Evolutionary conservation across 23 tunicate species (phyloP).

Genomic region (Ascidia mentula): DNA sequence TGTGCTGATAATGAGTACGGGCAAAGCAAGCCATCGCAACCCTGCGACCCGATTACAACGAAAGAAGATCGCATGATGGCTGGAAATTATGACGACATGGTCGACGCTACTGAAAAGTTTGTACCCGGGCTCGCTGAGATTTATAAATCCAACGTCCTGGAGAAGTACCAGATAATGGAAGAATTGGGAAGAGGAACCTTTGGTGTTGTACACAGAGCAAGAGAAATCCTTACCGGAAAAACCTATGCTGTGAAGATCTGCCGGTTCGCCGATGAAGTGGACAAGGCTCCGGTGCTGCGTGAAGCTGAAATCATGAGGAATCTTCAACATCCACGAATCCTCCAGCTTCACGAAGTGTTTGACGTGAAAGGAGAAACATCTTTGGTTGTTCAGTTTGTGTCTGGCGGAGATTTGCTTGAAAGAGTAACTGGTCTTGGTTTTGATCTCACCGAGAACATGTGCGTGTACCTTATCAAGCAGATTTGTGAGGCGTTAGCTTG

Average conservation of each 20-base stretch:
- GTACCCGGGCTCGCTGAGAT: conserved; percentile 55
- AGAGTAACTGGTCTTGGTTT: conserved; percentile 54
- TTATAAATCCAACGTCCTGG: conserved; percentile 40
- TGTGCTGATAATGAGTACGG: conserved; percentile 88
- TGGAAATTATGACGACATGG: conserved; percentile 88
- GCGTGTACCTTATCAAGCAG: conserved; percentile 74
- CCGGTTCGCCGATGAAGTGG: conserved; percentile 60
- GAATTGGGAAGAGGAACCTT: conserved; percentile 87
- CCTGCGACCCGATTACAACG: conserved; percentile 74
- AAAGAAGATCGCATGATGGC: conserved; percentile 90
- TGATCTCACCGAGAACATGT: conserved; percentile 71
- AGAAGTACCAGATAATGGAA: conserved; percentile 93
- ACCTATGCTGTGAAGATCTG: conserved; percentile 73
- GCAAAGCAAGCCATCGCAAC: conserved; percentile 57
- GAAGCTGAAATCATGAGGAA: conserved; percentile 93
- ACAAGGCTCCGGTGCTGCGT: conserved; percentile 65
- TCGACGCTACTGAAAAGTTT: conserved; percentile 80
- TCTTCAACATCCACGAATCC: conserved; percentile 80
- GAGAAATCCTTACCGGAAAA: conserved; percentile 87
- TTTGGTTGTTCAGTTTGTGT: conserved; percentile 86
- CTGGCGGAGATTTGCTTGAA: conserved; percentile 90
- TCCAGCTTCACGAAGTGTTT: conserved; percentile 94
- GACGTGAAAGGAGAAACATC: conserved; percentile 87
- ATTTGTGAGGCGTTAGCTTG: conserved; percentile 76
- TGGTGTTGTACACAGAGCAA: conserved; percentile 85